phyloP scores from a whole-genome alignment of 2,797 vertebrate genomes.

The Megaceryle alcyon region DNA sequence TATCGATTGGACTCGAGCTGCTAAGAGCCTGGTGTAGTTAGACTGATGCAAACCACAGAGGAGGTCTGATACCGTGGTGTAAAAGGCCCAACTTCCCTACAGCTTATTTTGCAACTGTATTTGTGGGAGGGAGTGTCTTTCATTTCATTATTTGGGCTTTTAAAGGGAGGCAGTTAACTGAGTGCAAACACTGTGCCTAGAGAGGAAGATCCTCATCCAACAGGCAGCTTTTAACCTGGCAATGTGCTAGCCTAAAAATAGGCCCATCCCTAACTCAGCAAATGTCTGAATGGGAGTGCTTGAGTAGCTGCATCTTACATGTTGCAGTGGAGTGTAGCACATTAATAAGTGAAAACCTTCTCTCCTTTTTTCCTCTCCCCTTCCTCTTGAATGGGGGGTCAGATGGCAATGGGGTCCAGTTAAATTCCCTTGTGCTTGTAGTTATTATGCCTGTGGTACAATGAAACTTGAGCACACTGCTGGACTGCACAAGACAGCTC shows the following conservation, averaged over 20 bases:
- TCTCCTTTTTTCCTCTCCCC: background rate
- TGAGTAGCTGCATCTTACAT: background rate
- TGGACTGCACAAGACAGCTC: background rate
- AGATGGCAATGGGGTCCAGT: background rate
- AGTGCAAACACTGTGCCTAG: background rate
- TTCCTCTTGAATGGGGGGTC: background rate
- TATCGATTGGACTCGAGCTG: background rate
- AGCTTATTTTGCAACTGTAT: background rate
- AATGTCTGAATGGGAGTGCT: background rate
- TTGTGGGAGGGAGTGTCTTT: background rate
- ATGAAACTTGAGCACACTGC: background rate
- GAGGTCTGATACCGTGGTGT: background rate
- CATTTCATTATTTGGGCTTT: background rate
- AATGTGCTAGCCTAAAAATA: background rate
- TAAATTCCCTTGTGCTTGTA: background rate
- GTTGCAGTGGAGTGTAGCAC: background rate
- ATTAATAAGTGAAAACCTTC: background rate
- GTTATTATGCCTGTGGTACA: background rate
- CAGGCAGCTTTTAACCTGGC: background rate
- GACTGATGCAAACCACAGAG: background rate
- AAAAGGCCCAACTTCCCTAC: background rate
- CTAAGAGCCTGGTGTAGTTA: background rate
- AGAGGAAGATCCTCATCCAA: background rate
- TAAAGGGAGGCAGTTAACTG: background rate
- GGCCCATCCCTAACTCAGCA: background rate